Conservation (phyloP, 2,888 invertebrate species). For the Taphrorychus bicolor region DNA sequence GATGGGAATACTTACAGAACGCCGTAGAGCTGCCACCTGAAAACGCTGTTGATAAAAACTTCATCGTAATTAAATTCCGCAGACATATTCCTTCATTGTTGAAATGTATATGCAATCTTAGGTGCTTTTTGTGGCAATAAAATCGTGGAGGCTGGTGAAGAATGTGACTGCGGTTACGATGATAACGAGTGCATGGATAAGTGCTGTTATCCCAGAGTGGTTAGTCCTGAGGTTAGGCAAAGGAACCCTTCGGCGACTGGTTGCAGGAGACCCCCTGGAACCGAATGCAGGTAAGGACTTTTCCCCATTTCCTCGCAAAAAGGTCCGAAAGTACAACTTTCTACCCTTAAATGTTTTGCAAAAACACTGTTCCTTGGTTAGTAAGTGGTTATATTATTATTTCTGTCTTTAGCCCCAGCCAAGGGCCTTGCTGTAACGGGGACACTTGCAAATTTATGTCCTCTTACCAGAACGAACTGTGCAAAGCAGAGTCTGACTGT, state of each 20-base stretch:
- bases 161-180: conserved; percentile 97
- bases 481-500: conserved; percentile 88
- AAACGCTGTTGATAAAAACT: no score
- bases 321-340: not conserved
- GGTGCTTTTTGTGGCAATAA: conserved; percentile 99
- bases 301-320: not conserved
- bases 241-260: conserved; percentile 77
- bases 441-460: conserved; percentile 80
- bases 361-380: no score
- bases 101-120: conserved; percentile 50
- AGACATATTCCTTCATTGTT: not conserved
- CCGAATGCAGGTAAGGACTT: conserved; percentile 76
- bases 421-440: conserved; percentile 94
- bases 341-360: conserved; percentile 59
- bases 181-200: conserved; percentile 84
- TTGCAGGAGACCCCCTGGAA: conserved; percentile 78
- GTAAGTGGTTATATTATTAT: no score
- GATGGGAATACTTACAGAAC: no score
- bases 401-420: no score
- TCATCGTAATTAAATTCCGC: not conserved
- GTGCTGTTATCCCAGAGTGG: conserved; percentile 91
- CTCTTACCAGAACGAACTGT: conserved; percentile 70
- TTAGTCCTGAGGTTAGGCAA: conserved; percentile 73
- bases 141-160: conserved; percentile 96
- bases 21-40: no score